phyloP scores from a whole-genome alignment of 2,888 invertebrate species.

The Ophion ventricosus region DNA sequence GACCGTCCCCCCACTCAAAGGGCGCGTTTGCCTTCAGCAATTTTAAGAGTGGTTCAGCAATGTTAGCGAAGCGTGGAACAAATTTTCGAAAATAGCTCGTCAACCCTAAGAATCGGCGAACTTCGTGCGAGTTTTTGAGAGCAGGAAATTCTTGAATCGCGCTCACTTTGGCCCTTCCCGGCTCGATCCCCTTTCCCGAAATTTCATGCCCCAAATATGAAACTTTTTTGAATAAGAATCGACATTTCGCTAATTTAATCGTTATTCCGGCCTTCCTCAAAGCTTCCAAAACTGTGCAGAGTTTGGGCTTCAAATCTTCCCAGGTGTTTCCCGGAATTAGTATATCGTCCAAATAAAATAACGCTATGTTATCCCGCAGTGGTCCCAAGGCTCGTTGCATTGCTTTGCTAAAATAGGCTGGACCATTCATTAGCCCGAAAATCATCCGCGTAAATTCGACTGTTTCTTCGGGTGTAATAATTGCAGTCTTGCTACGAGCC shows the following conservation, averaged over 20 bases:
- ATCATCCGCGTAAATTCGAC: not conserved
- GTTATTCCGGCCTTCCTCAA: not conserved
- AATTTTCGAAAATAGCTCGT: not conserved
- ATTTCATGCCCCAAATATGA: not conserved
- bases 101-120: not conserved
- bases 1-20: slow-evolving; percentile 33
- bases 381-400: not conserved
- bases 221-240: not conserved
- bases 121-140: not conserved
- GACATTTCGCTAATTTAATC: not conserved
- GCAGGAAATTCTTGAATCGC: not conserved
- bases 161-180: not conserved
- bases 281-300: not conserved
- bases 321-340: too few relatives aligned
- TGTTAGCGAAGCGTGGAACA: not conserved
- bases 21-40: not conserved
- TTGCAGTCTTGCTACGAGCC: too few relatives aligned
- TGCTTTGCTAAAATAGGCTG: not conserved
- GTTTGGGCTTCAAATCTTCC: too few relatives aligned
- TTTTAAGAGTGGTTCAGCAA: not conserved
- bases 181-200: not conserved
- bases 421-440: not conserved
- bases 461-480: not conserved
- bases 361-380: not conserved
- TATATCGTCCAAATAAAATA: too few relatives aligned